Conservation (phyloP, 1,140 invertebrate genomes). For the Kradibia gibbosae region DNA sequence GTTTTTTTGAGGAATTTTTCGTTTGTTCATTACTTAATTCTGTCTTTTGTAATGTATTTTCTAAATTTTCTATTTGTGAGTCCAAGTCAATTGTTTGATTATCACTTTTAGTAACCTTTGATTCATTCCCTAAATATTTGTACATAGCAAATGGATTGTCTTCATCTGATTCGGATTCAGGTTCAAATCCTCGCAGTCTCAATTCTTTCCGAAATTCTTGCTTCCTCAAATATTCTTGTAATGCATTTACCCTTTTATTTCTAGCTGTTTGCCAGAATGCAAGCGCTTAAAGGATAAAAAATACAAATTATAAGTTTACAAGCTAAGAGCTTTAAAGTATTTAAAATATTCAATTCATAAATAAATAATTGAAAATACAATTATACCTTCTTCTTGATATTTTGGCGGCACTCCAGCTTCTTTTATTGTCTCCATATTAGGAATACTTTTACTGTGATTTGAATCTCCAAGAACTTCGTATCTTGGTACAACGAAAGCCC, state of each 20-base stretch:
- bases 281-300: constrained; percentile 56
- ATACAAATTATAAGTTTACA: not conserved
- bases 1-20: constrained; percentile 20
- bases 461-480: constrained; percentile 64
- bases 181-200: constrained; percentile 58
- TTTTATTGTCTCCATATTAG: constrained; percentile 60
- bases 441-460: constrained; percentile 55
- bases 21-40: constrained; percentile 32
- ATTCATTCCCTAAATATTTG: constrained; percentile 47
- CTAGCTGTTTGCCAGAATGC: constrained; percentile 59
- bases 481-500: constrained; percentile 69
- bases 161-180: constrained; percentile 63
- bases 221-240: constrained; percentile 62
- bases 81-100: constrained; percentile 27
- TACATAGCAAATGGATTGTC: constrained; percentile 60
- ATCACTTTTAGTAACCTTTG: constrained; percentile 37
- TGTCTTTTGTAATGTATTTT: constrained; percentile 42
- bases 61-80: constrained; percentile 40
- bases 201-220: constrained; percentile 61
- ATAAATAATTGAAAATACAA: not conserved
- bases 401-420: constrained; percentile 61
- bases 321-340: not conserved
- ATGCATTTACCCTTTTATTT: constrained; percentile 57
- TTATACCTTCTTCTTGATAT: constrained; percentile 64
- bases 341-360: not conserved